Evolutionary conservation across 1,140 invertebrate genomes (phyloP).

Genomic region (Anoplolepis gracilipes): DNA sequence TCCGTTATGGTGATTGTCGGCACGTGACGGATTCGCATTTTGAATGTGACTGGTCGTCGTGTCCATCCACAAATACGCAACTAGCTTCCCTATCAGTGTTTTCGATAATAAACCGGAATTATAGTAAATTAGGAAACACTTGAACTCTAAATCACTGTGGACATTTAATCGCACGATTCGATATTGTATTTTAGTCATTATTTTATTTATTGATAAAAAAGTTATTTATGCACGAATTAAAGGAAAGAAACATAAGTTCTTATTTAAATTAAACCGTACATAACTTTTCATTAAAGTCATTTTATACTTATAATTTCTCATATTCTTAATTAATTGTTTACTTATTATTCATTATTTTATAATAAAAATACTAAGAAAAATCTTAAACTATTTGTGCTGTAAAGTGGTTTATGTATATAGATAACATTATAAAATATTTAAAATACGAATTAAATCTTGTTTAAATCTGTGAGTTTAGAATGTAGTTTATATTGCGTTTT

Average conservation of each 20-base stretch:
- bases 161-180: background rate
- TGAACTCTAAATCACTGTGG: background rate
- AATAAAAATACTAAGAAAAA: background rate
- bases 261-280: background rate
- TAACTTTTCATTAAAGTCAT: background rate
- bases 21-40: constrained; percentile 48
- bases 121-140: constrained; percentile 8
- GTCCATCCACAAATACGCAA: constrained; percentile 33
- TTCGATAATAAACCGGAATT: constrained; percentile 40
- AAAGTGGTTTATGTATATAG: background rate
- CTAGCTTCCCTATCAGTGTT: background rate
- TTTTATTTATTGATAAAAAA: background rate
- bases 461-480: background rate
- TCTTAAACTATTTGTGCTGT: background rate
- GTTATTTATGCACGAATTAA: too few species aligned
- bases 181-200: background rate
- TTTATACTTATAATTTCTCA: background rate
- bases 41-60: constrained; percentile 28
- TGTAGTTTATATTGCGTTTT: constrained; percentile 1
- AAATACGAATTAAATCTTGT: background rate
- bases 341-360: constrained; percentile 6
- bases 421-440: background rate
- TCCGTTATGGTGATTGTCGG: constrained; percentile 35
- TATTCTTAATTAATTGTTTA: background rate
- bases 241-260: background rate